A percentile compares a stretch with the other conserved stretches of the same genome.
These are phyloP conservation scores for Montipora capricornis DNA, from an alignment of 64 coral and sea anemone species.

Conservation along the genomic window DNA sequence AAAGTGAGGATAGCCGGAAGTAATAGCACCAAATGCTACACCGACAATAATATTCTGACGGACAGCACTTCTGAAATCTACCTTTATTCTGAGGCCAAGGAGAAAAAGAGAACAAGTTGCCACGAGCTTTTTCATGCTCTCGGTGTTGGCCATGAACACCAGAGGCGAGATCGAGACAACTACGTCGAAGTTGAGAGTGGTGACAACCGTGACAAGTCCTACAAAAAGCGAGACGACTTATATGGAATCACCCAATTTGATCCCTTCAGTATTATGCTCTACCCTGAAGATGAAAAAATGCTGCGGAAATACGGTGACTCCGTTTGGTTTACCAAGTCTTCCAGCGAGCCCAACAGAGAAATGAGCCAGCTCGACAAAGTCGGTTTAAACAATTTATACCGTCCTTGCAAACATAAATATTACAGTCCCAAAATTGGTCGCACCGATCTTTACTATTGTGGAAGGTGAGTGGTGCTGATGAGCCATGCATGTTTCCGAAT, in stretches of 20 bases:
- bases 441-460: not conserved
- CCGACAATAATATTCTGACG: not conserved
- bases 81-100: not conserved
- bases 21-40: not conserved
- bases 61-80: not conserved
- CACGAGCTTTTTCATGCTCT: constrained; percentile 6
- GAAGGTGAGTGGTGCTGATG: not conserved
- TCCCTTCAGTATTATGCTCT: constrained; percentile 3
- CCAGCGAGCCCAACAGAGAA: not conserved
- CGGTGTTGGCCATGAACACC: not conserved
- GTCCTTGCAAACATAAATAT: not conserved
- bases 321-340: constrained; percentile 15
- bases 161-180: not conserved
- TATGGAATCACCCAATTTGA: not conserved
- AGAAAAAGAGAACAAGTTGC: not conserved
- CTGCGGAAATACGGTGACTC: not conserved
- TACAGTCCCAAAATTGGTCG: not conserved
- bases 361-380: constrained; percentile 9
- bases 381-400: not conserved
- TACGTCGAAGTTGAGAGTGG: not conserved
- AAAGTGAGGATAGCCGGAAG: not conserved
- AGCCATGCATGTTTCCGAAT: no score
- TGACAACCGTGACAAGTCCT: not conserved
- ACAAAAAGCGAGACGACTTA: not conserved
- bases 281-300: not conserved